Evolutionary conservation across 2,797 vertebrate species (phyloP).

Genomic region (Poeciliopsis turneri): DNA sequence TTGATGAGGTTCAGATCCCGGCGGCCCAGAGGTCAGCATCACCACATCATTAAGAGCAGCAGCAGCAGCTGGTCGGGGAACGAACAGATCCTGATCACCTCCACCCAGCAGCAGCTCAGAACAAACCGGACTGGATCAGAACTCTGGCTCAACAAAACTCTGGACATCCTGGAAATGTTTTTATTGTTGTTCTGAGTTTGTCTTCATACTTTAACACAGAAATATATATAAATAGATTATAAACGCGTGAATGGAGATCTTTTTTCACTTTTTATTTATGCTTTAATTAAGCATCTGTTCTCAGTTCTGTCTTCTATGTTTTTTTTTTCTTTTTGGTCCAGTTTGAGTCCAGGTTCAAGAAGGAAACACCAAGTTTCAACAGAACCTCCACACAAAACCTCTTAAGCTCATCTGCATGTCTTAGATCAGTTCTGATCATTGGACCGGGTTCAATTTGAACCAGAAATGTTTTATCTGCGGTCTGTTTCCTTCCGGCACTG

Average conservation of each 20-base stretch:
- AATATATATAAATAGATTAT: neutral
- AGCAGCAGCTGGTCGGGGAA: conserved; percentile 1
- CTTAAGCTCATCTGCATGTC: neutral
- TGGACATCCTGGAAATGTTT: neutral
- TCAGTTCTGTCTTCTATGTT: neutral
- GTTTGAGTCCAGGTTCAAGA: neutral
- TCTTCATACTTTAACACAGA: neutral
- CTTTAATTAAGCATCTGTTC: neutral
- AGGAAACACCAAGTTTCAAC: neutral
- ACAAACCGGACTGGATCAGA: neutral
- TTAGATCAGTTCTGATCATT: neutral
- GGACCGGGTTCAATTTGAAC: neutral
- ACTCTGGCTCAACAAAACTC: neutral
- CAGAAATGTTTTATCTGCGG: neutral
- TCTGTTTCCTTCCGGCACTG: no score
- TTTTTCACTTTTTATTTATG: neutral
- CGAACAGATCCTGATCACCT: neutral
- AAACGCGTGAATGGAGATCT: neutral
- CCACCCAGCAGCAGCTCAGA: neutral
- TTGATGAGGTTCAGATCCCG: conserved; percentile 6
- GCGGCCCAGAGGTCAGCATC: conserved; percentile 4
- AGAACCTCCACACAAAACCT: neutral
- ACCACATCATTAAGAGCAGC: neutral
- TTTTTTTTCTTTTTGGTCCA: neutral
- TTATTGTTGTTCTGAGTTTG: neutral